These are phyloP conservation scores for Scotopteryx bipunctaria DNA, from an alignment of 2,888 invertebrate species.

Conservation along the genomic window DNA sequence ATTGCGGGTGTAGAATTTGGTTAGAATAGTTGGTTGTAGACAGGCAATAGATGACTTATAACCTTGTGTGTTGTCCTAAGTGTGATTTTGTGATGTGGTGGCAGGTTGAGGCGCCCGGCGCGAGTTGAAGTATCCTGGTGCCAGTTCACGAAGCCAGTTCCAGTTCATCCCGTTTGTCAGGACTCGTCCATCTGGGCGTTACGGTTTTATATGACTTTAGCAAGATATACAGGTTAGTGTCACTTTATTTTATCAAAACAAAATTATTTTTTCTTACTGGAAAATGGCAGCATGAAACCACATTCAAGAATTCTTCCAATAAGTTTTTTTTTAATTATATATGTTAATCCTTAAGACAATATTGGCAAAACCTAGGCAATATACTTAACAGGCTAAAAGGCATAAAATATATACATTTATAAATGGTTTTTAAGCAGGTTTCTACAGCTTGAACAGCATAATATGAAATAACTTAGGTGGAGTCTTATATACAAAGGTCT, in stretches of 20 bases:
- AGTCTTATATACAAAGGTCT: too few relatives aligned
- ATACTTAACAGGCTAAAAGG: too few relatives aligned
- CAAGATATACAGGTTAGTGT: constrained; percentile 93
- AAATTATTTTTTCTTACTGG: neutral
- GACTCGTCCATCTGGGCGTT: constrained; percentile 93
- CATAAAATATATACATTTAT: too few relatives aligned
- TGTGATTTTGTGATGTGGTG: constrained; percentile 53
- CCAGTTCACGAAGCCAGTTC: constrained; percentile 67
- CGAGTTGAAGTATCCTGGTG: constrained; percentile 68
- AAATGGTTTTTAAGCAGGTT: too few relatives aligned
- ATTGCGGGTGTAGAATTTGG: constrained; percentile 65
- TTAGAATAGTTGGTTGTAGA: constrained; percentile 53
- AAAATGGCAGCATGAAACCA: neutral
- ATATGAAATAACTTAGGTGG: too few relatives aligned
- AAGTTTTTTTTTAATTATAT: neutral
- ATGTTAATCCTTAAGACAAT: too few relatives aligned
- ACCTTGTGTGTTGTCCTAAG: constrained; percentile 41
- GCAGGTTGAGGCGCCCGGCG: constrained; percentile 76
- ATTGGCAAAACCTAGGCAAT: too few relatives aligned
- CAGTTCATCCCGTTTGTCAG: constrained; percentile 80
- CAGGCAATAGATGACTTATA: constrained; percentile 37
- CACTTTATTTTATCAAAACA: constrained; percentile 13
- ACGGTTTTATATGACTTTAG: constrained; percentile 98
- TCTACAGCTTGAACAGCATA: too few relatives aligned
- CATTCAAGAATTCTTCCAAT: neutral